Evolutionary conservation across 2,797 vertebrate genomes (phyloP).

Genomic region (Onychomys arenicola): DNA sequence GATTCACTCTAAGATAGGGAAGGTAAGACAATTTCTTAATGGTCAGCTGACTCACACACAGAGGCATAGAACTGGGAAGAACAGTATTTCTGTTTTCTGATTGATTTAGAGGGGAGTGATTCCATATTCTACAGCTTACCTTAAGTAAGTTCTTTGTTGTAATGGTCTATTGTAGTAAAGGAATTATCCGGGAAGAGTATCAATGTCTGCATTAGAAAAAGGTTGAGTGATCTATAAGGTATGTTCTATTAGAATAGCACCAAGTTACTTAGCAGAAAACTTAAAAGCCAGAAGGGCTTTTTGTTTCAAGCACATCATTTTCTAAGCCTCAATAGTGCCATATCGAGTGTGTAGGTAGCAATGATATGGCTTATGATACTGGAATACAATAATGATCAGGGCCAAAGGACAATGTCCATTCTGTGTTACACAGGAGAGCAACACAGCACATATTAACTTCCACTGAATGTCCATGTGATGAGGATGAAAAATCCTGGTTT

Average conservation of each 20-base stretch:
- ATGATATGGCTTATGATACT: background rate
- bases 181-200: background rate
- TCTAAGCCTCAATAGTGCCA: background rate
- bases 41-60: background rate
- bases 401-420: background rate
- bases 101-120: background rate
- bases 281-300: background rate
- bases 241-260: background rate
- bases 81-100: background rate
- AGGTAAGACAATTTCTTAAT: background rate
- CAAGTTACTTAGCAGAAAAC: background rate
- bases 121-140: no score
- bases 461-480: background rate
- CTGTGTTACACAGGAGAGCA: background rate
- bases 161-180: background rate
- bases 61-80: background rate
- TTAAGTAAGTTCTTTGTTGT: background rate
- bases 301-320: background rate
- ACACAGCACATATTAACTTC: background rate
- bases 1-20: background rate
- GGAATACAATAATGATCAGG: no score
- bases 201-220: background rate
- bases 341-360: background rate
- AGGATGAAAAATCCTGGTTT: background rate
- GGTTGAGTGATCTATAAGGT: background rate